Conservation (phyloP, 2,888 invertebrate genomes). For the Drosophila colorata region DNA sequence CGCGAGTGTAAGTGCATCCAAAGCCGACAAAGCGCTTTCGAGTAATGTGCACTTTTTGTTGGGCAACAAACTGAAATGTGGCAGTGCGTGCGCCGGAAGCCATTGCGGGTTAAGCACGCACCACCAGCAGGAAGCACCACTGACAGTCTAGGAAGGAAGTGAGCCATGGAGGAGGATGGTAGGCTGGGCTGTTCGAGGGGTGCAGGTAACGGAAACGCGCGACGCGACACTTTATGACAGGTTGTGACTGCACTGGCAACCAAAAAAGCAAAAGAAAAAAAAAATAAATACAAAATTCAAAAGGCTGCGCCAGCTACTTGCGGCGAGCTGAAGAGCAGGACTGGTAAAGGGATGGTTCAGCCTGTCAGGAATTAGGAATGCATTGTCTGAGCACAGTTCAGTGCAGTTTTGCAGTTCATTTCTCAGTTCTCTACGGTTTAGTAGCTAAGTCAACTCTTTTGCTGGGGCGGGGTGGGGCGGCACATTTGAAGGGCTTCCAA, state of each 20-base stretch:
- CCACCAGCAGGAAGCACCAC: slow-evolving; percentile 36
- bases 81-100: slow-evolving; percentile 71
- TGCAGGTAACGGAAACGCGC: slow-evolving; percentile 54
- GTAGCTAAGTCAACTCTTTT: slow-evolving; percentile 70
- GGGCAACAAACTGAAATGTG: slow-evolving; percentile 25
- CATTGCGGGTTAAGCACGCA: slow-evolving; percentile 71
- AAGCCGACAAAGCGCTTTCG: slow-evolving; percentile 28
- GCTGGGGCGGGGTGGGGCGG: slow-evolving; percentile 26
- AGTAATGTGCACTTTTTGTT: slow-evolving; percentile 62
- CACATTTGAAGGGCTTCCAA: slow-evolving; percentile 51
- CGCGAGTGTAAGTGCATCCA: slow-evolving; percentile 39
- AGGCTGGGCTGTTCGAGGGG: not conserved
- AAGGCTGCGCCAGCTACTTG: slow-evolving; percentile 20
- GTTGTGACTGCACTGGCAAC: slow-evolving; percentile 47
- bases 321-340: too few species aligned
- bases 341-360: slow-evolving; percentile 5
- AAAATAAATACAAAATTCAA: not conserved
- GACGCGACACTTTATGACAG: slow-evolving; percentile 73
- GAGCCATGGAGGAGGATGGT: not conserved
- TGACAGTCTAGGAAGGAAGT: slow-evolving; percentile 34
- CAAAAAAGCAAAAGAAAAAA: slow-evolving; percentile 16
- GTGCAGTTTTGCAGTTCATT: slow-evolving; percentile 38
- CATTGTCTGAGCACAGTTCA: slow-evolving; percentile 59
- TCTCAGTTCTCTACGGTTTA: slow-evolving; percentile 32
- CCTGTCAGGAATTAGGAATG: slow-evolving; percentile 70